A percentile compares a stretch with the other conserved stretches of the same genome.
phyloP scores from a whole-genome alignment of 2,888 invertebrate genomes.

The Campaea margaritaria region DNA sequence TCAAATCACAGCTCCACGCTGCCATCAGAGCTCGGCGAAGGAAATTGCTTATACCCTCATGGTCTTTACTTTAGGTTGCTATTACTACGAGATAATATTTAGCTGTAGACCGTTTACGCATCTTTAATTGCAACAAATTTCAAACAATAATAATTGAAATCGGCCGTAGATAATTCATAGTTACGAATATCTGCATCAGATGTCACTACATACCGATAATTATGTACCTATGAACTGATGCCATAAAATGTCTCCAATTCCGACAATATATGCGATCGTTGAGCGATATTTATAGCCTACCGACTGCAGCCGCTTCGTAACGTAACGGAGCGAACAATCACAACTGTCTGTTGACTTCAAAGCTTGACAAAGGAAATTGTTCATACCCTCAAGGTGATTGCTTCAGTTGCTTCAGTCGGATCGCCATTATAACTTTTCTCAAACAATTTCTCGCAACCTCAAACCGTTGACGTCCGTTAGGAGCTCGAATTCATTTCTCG shows the following conservation, averaged over 20 bases:
- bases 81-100: neutral
- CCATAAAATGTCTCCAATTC: too few relatives aligned
- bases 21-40: conserved; percentile 58
- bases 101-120: too few relatives aligned
- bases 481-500: conserved; percentile 30
- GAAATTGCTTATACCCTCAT: conserved; percentile 42
- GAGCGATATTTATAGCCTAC: too few relatives aligned
- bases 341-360: conserved; percentile 52
- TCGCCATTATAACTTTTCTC: conserved; percentile 51
- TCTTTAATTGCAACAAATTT: too few relatives aligned
- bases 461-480: conserved; percentile 24
- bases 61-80: neutral
- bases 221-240: too few relatives aligned
- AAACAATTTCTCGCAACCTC: conserved; percentile 40
- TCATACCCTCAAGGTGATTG: conserved; percentile 55
- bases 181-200: too few relatives aligned
- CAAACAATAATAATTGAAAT: too few relatives aligned
- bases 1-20: conserved; percentile 45
- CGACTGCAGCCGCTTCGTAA: too few relatives aligned
- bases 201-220: too few relatives aligned
- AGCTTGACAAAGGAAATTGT: conserved; percentile 62
- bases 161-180: too few relatives aligned
- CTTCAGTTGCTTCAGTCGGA: conserved; percentile 36
- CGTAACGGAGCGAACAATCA: neutral
- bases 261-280: too few relatives aligned